Evolutionary conservation across 2,113 vertebrate genomes (phyloP).

Genomic region (Oryzias celebensis): DNA sequence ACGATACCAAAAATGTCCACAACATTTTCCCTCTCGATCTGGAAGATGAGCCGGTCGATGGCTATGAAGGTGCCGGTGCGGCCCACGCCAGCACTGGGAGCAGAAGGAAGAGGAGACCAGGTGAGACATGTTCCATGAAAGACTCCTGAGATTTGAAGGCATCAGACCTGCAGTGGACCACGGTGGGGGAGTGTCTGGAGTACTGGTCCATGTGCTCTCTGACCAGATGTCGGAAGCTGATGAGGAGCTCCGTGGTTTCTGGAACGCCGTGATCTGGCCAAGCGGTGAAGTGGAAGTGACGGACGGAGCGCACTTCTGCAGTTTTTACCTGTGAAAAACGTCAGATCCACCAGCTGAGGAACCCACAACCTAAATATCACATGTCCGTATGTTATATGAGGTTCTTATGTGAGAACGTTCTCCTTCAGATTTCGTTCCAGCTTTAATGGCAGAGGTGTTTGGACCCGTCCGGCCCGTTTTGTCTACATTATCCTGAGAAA

Average conservation of each 20-base stretch:
- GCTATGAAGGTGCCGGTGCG: slow-evolving; percentile 95
- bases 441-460: too few species aligned
- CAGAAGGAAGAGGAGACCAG: not conserved
- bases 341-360: not conserved
- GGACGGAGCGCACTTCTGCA: slow-evolving; percentile 81
- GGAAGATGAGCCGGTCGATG: slow-evolving; percentile 90
- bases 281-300: slow-evolving; percentile 97
- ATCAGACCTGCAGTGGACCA: slow-evolving; percentile 95
- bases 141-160: not conserved
- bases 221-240: slow-evolving; percentile 91
- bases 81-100: slow-evolving; percentile 89
- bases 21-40: slow-evolving; percentile 87
- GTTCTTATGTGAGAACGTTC: too few species aligned
- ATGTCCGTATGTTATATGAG: too few species aligned
- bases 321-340: slow-evolving; percentile 77
- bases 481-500: too few species aligned
- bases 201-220: slow-evolving; percentile 87
- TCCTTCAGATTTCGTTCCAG: too few species aligned
- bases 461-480: too few species aligned
- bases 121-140: not conserved
- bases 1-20: slow-evolving; percentile 90
- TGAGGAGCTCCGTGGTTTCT: slow-evolving; percentile 89
- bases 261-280: slow-evolving; percentile 97
- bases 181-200: slow-evolving; percentile 80
- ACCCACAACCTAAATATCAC: not conserved